phyloP scores from a whole-genome alignment of 2,113 vertebrate species.

The Echinops telfairi region DNA sequence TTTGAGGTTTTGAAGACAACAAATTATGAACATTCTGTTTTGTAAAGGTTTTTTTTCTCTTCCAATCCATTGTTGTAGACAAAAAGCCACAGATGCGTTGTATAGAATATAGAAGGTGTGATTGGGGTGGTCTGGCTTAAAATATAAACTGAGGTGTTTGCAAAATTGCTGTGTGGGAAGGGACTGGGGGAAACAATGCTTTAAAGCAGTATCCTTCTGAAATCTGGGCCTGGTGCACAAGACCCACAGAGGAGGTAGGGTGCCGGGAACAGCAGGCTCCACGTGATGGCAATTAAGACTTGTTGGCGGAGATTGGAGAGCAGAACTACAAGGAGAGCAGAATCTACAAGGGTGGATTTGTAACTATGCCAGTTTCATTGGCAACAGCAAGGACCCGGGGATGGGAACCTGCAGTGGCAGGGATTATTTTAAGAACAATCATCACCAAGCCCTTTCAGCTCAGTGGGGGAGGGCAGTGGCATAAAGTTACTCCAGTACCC shows the following conservation, averaged over 20 bases:
- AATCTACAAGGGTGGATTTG: background rate
- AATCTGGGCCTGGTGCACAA: background rate
- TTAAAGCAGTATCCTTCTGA: background rate
- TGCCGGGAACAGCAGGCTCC: background rate
- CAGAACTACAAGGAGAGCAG: background rate
- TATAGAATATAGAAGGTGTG: background rate
- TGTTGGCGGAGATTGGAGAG: background rate
- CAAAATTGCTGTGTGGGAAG: background rate
- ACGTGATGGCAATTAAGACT: background rate
- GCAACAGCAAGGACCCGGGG: background rate
- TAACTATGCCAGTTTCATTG: background rate
- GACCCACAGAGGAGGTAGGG: rapidly evolving
- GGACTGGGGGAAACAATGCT: background rate
- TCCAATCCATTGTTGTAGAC: background rate
- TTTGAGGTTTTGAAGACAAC: background rate
- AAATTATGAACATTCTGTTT: background rate
- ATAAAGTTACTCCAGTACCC: background rate
- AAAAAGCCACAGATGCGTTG: background rate
- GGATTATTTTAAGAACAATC: no score
- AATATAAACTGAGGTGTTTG: background rate
- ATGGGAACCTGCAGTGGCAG: rapidly evolving
- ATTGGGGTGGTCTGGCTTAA: background rate
- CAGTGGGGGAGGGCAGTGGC: background rate
- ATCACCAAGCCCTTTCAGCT: background rate
- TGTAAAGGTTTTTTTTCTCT: background rate